These are phyloP conservation scores for Sarotherodon lohbergeri DNA, from an alignment of 2,113 vertebrate genomes.

Conservation along the genomic window DNA sequence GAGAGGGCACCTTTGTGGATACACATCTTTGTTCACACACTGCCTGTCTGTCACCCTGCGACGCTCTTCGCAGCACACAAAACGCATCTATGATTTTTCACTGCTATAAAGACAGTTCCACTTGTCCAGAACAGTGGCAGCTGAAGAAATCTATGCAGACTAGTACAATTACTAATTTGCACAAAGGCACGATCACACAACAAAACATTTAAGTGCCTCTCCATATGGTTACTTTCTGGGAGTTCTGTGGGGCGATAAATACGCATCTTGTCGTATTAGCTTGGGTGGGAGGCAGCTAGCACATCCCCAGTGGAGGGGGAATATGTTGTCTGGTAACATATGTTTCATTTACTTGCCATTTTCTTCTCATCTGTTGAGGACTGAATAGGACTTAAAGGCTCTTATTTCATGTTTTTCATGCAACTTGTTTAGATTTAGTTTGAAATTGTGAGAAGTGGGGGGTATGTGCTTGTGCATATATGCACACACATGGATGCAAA, in stretches of 20 bases:
- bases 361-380: not conserved
- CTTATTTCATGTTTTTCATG: not conserved
- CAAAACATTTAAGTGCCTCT: not conserved
- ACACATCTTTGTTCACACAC: conserved; percentile 44
- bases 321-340: not conserved
- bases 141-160: not conserved
- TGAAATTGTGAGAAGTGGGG: not conserved
- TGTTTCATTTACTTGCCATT: not conserved
- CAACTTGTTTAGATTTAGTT: not conserved
- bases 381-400: not conserved
- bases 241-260: not conserved
- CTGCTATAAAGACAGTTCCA: not conserved
- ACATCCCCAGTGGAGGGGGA: not conserved
- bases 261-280: not conserved
- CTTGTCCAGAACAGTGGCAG: not conserved
- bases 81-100: not conserved
- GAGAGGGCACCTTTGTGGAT: conserved; percentile 55
- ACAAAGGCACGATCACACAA: not conserved
- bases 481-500: not conserved
- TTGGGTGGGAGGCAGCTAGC: not conserved
- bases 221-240: not conserved
- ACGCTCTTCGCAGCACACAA: not conserved
- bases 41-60: not conserved
- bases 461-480: not conserved
- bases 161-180: not conserved